phyloP scores from a whole-genome alignment of 2,888 invertebrate genomes.

The Furcula furcula region DNA sequence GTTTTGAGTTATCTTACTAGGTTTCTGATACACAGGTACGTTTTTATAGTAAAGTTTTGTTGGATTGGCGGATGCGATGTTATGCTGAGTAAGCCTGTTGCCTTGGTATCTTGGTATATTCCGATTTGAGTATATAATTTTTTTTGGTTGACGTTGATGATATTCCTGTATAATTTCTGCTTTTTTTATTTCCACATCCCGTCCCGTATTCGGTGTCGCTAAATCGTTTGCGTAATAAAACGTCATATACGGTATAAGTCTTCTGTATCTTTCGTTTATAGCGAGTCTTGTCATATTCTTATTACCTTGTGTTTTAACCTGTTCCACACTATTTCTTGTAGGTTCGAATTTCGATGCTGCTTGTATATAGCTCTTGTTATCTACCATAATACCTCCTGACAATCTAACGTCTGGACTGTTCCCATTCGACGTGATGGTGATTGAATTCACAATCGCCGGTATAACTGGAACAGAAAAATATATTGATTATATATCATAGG shows the following conservation, averaged over 20 bases:
- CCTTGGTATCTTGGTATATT: slow-evolving; percentile 74
- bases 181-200: slow-evolving; percentile 67
- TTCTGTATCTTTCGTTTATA: slow-evolving; percentile 86
- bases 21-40: slow-evolving; percentile 43
- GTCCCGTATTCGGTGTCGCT: slow-evolving; percentile 61
- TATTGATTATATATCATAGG: neutral
- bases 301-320: slow-evolving; percentile 31
- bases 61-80: slow-evolving; percentile 73
- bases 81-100: slow-evolving; percentile 69
- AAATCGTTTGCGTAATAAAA: slow-evolving; percentile 87
- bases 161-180: slow-evolving; percentile 56
- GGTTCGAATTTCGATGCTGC: slow-evolving; percentile 34
- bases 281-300: slow-evolving; percentile 62
- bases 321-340: slow-evolving; percentile 37
- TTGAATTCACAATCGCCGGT: slow-evolving; percentile 53
- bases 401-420: slow-evolving; percentile 75
- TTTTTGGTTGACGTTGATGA: slow-evolving; percentile 54
- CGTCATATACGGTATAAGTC: slow-evolving; percentile 91
- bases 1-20: slow-evolving; percentile 43
- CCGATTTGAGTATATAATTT: slow-evolving; percentile 53
- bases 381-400: slow-evolving; percentile 60
- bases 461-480: slow-evolving; percentile 65
- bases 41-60: slow-evolving; percentile 66
- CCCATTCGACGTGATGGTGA: slow-evolving; percentile 75
- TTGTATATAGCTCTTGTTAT: slow-evolving; percentile 56